Evolutionary conservation across 1,140 invertebrate species (phyloP), one percentile per base, ranked within the genome.

Genomic region (Pogonognathellus flavescens): DNA sequence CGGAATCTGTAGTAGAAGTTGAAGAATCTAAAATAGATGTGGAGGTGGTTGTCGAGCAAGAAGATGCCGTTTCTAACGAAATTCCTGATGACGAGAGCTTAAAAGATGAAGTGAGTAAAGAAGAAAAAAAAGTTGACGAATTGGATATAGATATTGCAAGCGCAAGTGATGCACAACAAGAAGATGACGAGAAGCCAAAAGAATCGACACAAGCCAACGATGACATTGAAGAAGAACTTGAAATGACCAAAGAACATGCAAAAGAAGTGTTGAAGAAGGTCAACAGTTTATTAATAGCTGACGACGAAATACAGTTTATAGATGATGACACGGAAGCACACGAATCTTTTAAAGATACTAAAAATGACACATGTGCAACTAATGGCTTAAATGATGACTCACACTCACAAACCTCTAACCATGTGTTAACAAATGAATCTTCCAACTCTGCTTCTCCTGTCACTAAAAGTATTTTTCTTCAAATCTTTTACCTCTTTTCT

Each of bases 401-500:
- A n/a, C 41, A 76, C 3, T 76, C n/a, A n/a, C 41, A 49, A 76
- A 76, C 9, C 13, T 66, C 62, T 76, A 76, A 76, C 70, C 25
- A 49, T 49, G 25, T 76, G 9, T 49, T 31, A 50, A 6, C 4
- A 31, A 41, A 76, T 76, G 70, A 49, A 49, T 50, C 41, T 76
- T 50, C 31, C 22, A 31, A 66, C 9, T 25, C 70, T 11, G 70
- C 70, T 76, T 76, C 70, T 13, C 41, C 70, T 76, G 41, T 76
- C 16, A 16, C 70, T 70, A 25, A 70, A 76, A 76, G 70, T 76
- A 76, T 50, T 76, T 70, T 70, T 22, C 16, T 41, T 31, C 31
- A 41, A 41, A 41, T 76, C 62, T 66, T 66, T 25, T 25, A 66
- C 25, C 62, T 66, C 25, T 22, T 25, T 41, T 41, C 31, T 41